A percentile compares a stretch with the other conserved stretches of the same genome.
Conservation (phyloP, 2,888 invertebrate genomes). For the Muscina levida region DNA sequence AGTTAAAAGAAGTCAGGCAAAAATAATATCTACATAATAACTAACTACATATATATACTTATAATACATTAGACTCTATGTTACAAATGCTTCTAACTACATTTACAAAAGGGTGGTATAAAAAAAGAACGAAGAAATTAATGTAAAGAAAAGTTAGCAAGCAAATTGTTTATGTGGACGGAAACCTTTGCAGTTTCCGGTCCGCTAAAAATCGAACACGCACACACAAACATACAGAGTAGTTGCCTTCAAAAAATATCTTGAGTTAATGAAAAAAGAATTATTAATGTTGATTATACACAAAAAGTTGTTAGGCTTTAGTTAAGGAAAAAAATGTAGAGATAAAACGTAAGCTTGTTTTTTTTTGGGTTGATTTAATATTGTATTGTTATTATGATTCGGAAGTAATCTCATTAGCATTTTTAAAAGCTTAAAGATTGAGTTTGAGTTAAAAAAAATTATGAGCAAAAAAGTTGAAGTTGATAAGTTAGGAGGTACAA, state of each 20-base stretch:
- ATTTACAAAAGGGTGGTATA: no score
- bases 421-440: conserved; percentile 58
- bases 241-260: conserved; percentile 63
- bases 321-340: conserved; percentile 55
- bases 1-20: not conserved
- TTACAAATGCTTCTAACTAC: no score
- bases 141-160: not conserved
- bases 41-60: no score
- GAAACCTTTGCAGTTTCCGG: not conserved
- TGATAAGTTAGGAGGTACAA: no score
- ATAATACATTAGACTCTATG: no score
- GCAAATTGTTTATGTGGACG: not conserved
- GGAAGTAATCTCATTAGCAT: conserved; percentile 65
- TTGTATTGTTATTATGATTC: conserved; percentile 66
- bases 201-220: not conserved
- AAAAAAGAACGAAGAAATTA: no score
- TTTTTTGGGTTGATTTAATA: conserved; percentile 20
- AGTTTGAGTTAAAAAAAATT: conserved; percentile 31
- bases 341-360: conserved; percentile 46
- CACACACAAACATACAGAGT: not conserved
- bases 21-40: not conserved
- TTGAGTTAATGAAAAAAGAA: conserved; percentile 29
- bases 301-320: conserved; percentile 65
- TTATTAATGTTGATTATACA: conserved; percentile 33
- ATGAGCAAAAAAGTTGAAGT: conserved; percentile 27